These are phyloP conservation scores for Benthosema pterotum DNA, from an alignment of 2,797 vertebrate genomes.

Conservation along the genomic window DNA sequence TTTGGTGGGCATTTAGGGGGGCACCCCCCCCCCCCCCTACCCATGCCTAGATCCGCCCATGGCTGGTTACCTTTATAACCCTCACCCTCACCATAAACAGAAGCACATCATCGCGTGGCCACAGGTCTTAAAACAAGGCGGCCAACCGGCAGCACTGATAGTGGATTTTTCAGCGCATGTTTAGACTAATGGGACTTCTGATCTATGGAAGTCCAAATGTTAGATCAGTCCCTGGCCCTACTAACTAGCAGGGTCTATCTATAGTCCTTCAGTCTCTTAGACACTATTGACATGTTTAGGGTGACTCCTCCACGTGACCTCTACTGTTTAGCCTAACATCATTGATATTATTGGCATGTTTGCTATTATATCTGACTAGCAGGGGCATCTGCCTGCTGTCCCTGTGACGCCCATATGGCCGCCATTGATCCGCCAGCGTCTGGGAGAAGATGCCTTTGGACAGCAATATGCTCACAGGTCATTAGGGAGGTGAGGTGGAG, in stretches of 20 bases:
- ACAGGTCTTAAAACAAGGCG: too few relatives aligned
- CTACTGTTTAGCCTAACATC: conserved; percentile 54
- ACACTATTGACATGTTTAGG: conserved; percentile 73
- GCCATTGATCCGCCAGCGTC: conserved; percentile 50
- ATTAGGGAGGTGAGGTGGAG: conserved; percentile 11
- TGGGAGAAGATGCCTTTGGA: conserved; percentile 62
- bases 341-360: conserved; percentile 73
- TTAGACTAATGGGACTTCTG: too few relatives aligned
- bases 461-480: conserved; percentile 43
- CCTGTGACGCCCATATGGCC: conserved; percentile 54
- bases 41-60: too few relatives aligned
- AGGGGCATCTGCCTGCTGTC: conserved; percentile 60
- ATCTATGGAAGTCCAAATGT: too few relatives aligned
- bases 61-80: too few relatives aligned
- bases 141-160: too few relatives aligned
- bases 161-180: too few relatives aligned
- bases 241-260: conserved; percentile 18
- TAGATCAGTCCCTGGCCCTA: too few relatives aligned
- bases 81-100: too few relatives aligned
- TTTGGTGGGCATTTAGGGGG: too few relatives aligned
- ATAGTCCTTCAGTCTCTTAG: conserved; percentile 49
- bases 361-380: conserved; percentile 57
- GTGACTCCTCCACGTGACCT: conserved; percentile 47
- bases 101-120: too few relatives aligned
- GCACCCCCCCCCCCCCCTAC: too few relatives aligned